Percentiles rank a stretch among this genome's conserved stretches.
Evolutionary conservation across 35 echinoderm and acorn worm genomes (phyloP).

Genomic region (Ophiothrix spiculata): DNA sequence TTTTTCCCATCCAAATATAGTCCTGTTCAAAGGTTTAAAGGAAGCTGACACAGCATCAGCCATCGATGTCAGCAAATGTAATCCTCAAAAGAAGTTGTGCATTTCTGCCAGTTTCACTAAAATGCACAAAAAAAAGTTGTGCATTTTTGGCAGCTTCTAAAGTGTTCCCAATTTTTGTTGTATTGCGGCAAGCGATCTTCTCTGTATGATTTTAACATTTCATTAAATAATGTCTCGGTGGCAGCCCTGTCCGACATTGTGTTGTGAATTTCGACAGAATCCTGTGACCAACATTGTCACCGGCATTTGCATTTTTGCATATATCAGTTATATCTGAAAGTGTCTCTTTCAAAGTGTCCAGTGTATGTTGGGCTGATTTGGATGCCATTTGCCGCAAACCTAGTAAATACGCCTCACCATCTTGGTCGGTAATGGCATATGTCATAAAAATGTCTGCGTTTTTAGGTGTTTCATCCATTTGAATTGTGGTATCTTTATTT

Average conservation of each 20-base stretch:
- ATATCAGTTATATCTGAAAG: conserved; percentile 22
- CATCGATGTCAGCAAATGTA: conserved; percentile 27
- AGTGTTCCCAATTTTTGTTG: conserved; percentile 7
- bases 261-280: conserved; percentile 48
- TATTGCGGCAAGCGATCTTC: conserved; percentile 6
- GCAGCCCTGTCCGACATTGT: conserved; percentile 56
- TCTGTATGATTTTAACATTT: conserved; percentile 11
- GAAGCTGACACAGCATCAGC: too few species aligned
- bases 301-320: conserved; percentile 16
- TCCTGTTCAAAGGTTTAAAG: too few species aligned
- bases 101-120: conserved; percentile 16
- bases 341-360: conserved; percentile 7
- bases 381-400: conserved; percentile 32
- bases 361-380: conserved; percentile 25
- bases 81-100: conserved; percentile 52
- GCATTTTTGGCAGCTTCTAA: conserved; percentile 11
- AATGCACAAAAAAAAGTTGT: too few species aligned
- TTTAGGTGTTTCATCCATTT: conserved; percentile 27
- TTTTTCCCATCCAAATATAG: too few species aligned
- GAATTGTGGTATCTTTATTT: conserved; percentile 3
- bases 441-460: conserved; percentile 14
- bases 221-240: conserved; percentile 39
- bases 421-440: conserved; percentile 26
- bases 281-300: conserved; percentile 19
- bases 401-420: not conserved